Evolutionary conservation across 2,888 invertebrate genomes (phyloP).

Genomic region (Scaptomyza polygonia): DNA sequence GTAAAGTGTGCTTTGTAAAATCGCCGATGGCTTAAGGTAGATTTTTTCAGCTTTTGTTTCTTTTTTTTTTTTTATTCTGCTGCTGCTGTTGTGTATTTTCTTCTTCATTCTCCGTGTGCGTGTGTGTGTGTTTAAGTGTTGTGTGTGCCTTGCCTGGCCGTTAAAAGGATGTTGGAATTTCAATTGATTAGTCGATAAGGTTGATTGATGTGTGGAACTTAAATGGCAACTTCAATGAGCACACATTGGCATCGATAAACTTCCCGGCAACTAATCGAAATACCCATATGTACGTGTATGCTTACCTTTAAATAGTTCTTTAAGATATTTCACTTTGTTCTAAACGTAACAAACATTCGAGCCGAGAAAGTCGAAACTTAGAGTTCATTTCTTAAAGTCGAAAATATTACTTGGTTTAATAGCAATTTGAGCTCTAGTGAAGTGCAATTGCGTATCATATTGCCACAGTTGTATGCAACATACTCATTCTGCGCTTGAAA

Average conservation of each 20-base stretch:
- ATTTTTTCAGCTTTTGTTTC: slow-evolving; percentile 42
- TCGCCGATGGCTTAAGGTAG: slow-evolving; percentile 66
- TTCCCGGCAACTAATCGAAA: slow-evolving; percentile 8
- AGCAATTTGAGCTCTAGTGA: not conserved
- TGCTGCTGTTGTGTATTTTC: too few relatives aligned
- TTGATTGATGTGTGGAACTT: slow-evolving; percentile 58
- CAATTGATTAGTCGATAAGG: slow-evolving; percentile 70
- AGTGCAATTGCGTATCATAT: slow-evolving; percentile 3
- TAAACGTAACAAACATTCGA: too few relatives aligned
- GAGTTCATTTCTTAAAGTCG: not conserved
- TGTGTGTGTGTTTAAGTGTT: slow-evolving; percentile 1
- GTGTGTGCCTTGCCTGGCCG: not conserved
- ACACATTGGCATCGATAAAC: slow-evolving; percentile 18
- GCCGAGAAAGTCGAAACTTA: not conserved
- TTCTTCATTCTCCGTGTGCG: not conserved
- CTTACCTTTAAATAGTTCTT: too few relatives aligned
- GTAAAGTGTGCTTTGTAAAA: slow-evolving; percentile 56
- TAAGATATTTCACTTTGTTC: not conserved
- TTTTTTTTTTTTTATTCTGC: not conserved
- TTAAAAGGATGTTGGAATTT: slow-evolving; percentile 23
- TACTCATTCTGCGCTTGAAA: not conserved
- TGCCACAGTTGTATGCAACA: slow-evolving; percentile 4
- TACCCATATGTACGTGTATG: too few relatives aligned
- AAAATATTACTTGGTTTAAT: not conserved
- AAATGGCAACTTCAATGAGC: slow-evolving; percentile 11